Evolutionary conservation across 2,888 invertebrate genomes (phyloP).

Genomic region (Pristionchus entomophagus): DNA sequence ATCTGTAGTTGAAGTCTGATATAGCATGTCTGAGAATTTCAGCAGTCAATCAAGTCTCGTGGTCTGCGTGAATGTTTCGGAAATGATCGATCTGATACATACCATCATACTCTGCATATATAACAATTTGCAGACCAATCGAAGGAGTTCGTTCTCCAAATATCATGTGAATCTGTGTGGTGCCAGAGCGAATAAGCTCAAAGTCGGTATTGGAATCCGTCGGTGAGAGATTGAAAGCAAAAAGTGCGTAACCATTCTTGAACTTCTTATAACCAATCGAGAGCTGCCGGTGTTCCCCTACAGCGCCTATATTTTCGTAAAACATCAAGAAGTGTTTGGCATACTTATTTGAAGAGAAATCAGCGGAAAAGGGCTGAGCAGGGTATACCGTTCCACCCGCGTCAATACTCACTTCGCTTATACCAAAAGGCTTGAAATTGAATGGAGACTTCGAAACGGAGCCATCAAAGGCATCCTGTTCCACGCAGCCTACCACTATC

Average conservation of each 20-base stretch:
- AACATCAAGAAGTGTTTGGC: conserved; percentile 6
- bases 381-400: conserved; percentile 48
- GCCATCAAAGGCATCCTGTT: conserved; percentile 49
- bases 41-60: background rate
- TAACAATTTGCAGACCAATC: background rate
- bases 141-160: background rate
- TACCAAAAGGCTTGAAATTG: conserved; percentile 52
- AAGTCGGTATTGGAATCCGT: background rate
- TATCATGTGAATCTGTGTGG: background rate
- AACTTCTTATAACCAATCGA: background rate
- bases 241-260: background rate
- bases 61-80: conserved; percentile 17
- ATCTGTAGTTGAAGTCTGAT: background rate
- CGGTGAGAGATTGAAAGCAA: background rate
- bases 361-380: conserved; percentile 8
- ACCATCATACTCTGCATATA: conserved; percentile 33
- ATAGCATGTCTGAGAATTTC: background rate
- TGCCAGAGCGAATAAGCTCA: background rate
- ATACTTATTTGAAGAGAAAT: background rate
- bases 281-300: background rate
- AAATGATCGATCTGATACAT: conserved; percentile 35
- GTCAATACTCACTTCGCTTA: conserved; percentile 45
- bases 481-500: conserved; percentile 47
- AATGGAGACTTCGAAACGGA: conserved; percentile 38
- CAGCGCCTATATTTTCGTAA: conserved; percentile 11